Evolutionary conservation across 2,888 invertebrate species (phyloP).

Genomic region (Lydus trimaculatus): DNA sequence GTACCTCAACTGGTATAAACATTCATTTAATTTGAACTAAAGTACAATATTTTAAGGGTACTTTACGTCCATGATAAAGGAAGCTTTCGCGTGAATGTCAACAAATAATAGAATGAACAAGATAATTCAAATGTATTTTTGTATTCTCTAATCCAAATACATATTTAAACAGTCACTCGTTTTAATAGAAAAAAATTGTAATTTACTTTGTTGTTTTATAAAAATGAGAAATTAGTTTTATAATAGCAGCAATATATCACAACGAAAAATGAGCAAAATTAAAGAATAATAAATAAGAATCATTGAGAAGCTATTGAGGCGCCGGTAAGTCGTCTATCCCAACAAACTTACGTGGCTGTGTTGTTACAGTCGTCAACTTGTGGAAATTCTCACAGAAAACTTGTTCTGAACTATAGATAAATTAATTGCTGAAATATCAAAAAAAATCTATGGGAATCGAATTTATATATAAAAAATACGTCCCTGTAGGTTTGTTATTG

Average conservation of each 20-base stretch:
- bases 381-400: constrained; percentile 14
- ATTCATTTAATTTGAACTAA: constrained; percentile 36
- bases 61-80: constrained; percentile 29
- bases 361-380: constrained; percentile 7
- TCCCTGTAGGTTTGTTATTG: neutral
- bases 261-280: neutral
- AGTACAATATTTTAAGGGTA: constrained; percentile 35
- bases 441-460: neutral
- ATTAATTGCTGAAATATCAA: constrained; percentile 7
- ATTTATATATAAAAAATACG: neutral
- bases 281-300: constrained; percentile 16
- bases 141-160: neutral
- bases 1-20: constrained; percentile 33
- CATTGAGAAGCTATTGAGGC: constrained; percentile 8
- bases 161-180: neutral
- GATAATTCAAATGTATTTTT: constrained; percentile 16
- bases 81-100: constrained; percentile 31
- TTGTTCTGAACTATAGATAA: constrained; percentile 7
- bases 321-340: constrained; percentile 13
- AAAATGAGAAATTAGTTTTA: neutral
- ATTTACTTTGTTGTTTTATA: neutral
- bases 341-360: constrained; percentile 14
- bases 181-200: neutral
- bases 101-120: constrained; percentile 35
- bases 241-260: neutral